Evolutionary conservation across 37 sponge, comb jelly and placozoan species (phyloP), one percentile per base, ranked within the genome.

Genomic region (Bolinopsis microptera): DNA sequence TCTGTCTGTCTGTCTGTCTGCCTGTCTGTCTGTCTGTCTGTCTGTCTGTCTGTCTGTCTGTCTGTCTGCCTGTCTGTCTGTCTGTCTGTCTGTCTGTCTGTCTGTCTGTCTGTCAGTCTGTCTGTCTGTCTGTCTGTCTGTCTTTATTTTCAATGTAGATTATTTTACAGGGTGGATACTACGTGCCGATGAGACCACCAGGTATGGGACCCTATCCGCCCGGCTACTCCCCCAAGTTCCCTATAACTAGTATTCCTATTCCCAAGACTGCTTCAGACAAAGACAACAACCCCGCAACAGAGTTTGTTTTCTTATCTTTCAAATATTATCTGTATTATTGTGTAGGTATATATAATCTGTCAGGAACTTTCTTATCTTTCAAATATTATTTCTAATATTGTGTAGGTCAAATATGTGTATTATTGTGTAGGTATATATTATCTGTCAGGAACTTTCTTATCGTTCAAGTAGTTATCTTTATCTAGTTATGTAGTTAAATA

Each of bases 161-260:
- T 5, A 48, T 13, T 13, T 48, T 48, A 13, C 80, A 77, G 80
- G 80, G 80, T 9, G 80, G 80, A 16, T 77, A 77, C 80, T 77
- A 77, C 80, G 80, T 77, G 1, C 80, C 80, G 2, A 77, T 77
- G 80, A 27, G 80, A 32, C 80, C 80, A 1, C 80, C 80, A 32
- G 80, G 80, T 9, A 77, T 38, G 0, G 93, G 69, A 30, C 92
- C 68, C 76, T 27, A 37, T 76, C 92, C 69, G 9, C 76, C 38
- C 8, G 35, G 92, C 28, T 32, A 39, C 92, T 38, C 76, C 92
- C 92, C 69, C 93, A 76, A 39, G 35, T 93, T 26, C 76, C 70
- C 72, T 70, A 76, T 67, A 36, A n/a, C n/a, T n/a, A n/a, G n/a
- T n/a, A n/a, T n/a, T n/a, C 80, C 83, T 83, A 48, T 38, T 23